A percentile compares a stretch with the other conserved stretches of the same genome.
Evolutionary conservation across 2,888 invertebrate genomes (phyloP).

Genomic region (Drosophila sordidapex): DNA sequence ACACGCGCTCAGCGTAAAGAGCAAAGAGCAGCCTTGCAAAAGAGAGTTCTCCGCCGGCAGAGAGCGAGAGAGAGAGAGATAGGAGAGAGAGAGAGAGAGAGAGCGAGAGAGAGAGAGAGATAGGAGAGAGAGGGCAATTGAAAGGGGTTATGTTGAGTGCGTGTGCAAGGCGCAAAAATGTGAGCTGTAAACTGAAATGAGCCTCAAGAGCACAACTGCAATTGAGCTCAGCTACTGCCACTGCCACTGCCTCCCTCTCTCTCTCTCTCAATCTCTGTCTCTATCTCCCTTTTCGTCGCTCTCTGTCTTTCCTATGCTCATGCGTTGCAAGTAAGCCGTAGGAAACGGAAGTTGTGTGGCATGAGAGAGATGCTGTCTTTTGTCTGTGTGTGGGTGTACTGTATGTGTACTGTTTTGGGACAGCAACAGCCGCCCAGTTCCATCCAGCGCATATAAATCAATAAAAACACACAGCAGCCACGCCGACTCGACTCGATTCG

Average conservation of each 20-base stretch:
- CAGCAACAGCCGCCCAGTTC: conserved; percentile 66
- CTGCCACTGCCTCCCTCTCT: conserved; percentile 11
- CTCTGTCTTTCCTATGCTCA: conserved; percentile 27
- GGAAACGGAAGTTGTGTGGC: conserved; percentile 70
- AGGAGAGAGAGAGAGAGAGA: conserved; percentile 12
- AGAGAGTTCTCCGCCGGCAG: conserved; percentile 31
- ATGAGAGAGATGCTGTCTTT: conserved; percentile 38
- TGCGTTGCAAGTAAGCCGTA: conserved; percentile 60
- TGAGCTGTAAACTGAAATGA: conserved; percentile 63
- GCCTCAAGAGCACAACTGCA: conserved; percentile 62
- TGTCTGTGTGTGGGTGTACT: conserved; percentile 25
- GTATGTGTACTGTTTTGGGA: conserved; percentile 63
- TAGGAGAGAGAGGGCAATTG: conserved; percentile 16
- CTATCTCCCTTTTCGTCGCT: conserved; percentile 9
- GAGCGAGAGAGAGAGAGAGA: conserved; percentile 9
- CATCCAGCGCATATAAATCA: conserved; percentile 76
- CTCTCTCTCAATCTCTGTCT: conserved; percentile 9
- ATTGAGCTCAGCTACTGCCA: conserved; percentile 19
- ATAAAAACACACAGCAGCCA: conserved; percentile 72
- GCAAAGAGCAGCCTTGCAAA: conserved; percentile 17
- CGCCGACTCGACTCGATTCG: conserved; percentile 29
- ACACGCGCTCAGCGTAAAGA: conserved; percentile 42
- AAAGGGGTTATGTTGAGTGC: conserved; percentile 62
- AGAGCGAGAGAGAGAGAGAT: conserved; percentile 15
- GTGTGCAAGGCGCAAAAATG: conserved; percentile 46